phyloP scores from a whole-genome alignment of 35 echinoderm and acorn worm species.

The Ophiothrix spiculata region DNA sequence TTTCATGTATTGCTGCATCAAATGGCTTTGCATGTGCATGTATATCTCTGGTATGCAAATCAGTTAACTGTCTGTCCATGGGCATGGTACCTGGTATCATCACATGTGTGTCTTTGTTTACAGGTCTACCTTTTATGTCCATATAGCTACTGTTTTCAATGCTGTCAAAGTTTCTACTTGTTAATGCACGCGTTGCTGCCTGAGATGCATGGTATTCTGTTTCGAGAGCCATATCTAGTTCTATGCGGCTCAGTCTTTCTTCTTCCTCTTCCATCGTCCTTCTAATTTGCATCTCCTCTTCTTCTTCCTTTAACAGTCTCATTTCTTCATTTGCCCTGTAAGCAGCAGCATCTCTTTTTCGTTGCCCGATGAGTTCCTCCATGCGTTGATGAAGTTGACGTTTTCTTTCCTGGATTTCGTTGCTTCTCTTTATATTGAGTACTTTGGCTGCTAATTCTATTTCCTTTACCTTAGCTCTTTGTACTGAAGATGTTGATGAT shows the following conservation, averaged over 20 bases:
- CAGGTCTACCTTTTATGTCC: background rate
- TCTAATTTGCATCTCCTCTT: background rate
- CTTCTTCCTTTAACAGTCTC: too few relatives aligned
- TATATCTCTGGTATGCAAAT: too few relatives aligned
- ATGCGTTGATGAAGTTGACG: background rate
- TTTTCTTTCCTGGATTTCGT: background rate
- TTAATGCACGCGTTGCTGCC: background rate
- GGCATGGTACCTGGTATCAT: too few relatives aligned
- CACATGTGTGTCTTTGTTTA: too few relatives aligned
- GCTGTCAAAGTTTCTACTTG: background rate
- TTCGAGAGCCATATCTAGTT: background rate
- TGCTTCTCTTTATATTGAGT: background rate
- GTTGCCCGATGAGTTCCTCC: background rate
- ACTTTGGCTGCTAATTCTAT: background rate
- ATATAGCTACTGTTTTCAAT: background rate
- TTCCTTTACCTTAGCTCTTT: background rate
- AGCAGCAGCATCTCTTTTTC: background rate
- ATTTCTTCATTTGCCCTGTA: background rate
- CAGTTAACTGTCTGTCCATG: too few relatives aligned
- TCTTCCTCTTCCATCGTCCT: background rate
- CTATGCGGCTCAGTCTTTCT: background rate
- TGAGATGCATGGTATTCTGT: background rate
- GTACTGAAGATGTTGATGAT: background rate
- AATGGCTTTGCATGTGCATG: too few relatives aligned
- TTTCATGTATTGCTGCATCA: too few relatives aligned